Evolutionary conservation across 2,888 invertebrate species (phyloP).

Genomic region (Nowickia ferox): DNA sequence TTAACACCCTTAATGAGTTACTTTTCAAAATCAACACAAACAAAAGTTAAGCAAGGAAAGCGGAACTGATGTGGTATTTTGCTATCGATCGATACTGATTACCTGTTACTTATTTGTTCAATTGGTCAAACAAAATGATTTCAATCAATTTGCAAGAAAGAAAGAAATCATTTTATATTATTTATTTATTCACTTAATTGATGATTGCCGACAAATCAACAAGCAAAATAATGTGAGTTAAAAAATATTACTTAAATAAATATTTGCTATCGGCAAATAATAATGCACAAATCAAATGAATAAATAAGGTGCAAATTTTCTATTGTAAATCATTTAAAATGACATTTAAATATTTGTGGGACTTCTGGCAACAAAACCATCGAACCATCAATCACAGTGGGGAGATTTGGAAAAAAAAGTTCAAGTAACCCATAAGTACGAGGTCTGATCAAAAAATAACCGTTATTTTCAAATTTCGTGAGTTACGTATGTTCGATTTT

Average conservation of each 20-base stretch:
- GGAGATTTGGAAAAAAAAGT: too few species aligned
- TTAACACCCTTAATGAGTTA: slow-evolving; percentile 32
- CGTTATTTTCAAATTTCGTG: too few species aligned
- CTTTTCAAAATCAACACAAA: slow-evolving; percentile 7
- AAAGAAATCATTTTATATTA: background rate
- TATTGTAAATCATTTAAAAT: too few species aligned
- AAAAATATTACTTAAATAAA: slow-evolving; percentile 17
- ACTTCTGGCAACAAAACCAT: too few species aligned
- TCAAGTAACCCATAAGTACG: too few species aligned
- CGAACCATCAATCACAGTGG: too few species aligned
- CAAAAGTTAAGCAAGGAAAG: slow-evolving; percentile 15
- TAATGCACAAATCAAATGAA: too few species aligned
- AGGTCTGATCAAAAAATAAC: too few species aligned
- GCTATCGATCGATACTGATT: slow-evolving; percentile 44
- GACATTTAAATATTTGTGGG: too few species aligned
- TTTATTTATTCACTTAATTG: slow-evolving; percentile 16
- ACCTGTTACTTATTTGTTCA: slow-evolving; percentile 62
- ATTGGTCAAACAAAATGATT: slow-evolving; percentile 68
- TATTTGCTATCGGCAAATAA: slow-evolving; percentile 3
- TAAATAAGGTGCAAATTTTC: too few species aligned
- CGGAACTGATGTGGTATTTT: background rate
- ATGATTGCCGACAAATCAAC: background rate
- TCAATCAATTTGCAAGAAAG: background rate
- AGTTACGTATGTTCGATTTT: too few species aligned
- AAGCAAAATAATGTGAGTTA: background rate